A percentile compares a stretch with the other conserved stretches of the same genome.
Evolutionary conservation across 35 echinoderm and acorn worm species (phyloP).

Genomic region (Apostichopus japonicus): DNA sequence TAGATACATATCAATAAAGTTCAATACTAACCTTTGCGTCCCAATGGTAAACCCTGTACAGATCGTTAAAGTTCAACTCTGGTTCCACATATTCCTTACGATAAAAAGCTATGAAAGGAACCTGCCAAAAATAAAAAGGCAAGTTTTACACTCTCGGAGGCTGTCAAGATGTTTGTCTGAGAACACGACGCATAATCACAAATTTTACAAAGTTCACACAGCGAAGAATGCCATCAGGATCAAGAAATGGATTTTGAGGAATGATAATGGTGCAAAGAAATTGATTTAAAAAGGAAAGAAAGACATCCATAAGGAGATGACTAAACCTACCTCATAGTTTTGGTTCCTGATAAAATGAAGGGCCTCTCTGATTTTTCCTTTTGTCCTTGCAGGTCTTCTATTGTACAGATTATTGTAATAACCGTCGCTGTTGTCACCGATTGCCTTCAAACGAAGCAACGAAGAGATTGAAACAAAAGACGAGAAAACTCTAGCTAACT

Average conservation of each 20-base stretch:
- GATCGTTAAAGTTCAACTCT: constrained; percentile 96
- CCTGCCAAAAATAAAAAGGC: constrained; percentile 44
- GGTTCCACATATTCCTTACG: constrained; percentile 98
- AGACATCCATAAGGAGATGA: not conserved
- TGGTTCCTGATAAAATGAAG: constrained; percentile 97
- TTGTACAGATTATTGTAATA: constrained; percentile 71
- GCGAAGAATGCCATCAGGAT: not conserved
- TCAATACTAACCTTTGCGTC: constrained; percentile 87
- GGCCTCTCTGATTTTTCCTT: constrained; percentile 92
- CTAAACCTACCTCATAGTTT: constrained; percentile 76
- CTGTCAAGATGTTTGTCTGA: not conserved
- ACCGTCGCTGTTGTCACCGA: constrained; percentile 74
- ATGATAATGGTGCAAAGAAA: too few species aligned
- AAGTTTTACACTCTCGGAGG: not conserved
- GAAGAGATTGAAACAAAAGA: not conserved
- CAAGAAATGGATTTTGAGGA: too few species aligned
- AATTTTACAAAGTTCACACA: not conserved
- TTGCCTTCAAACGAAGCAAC: constrained; percentile 40
- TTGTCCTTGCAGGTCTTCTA: constrained; percentile 84
- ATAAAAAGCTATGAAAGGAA: constrained; percentile 98
- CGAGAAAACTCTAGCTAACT: too few species aligned
- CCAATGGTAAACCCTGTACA: constrained; percentile 98
- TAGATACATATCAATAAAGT: too few species aligned
- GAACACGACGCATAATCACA: not conserved
- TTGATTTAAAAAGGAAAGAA: not conserved